Conservation (phyloP, 2,888 invertebrate species). For the Pristionchus japonicus region DNA sequence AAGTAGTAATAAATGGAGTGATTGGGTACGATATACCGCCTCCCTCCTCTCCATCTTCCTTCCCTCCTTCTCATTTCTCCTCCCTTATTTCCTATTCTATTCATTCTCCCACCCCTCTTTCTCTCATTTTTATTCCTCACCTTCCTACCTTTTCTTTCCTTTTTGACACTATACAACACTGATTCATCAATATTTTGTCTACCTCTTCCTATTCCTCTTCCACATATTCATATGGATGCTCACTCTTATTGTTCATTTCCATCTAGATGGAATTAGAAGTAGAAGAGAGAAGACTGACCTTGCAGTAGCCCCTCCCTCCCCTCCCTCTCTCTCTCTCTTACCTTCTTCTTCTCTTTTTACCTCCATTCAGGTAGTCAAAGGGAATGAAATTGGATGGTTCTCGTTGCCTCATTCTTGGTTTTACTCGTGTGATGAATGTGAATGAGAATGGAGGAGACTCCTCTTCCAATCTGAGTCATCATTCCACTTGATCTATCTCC, state of each 20-base stretch:
- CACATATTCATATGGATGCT: background rate
- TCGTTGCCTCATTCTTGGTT: background rate
- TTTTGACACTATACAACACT: background rate
- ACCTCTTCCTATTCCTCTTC: background rate
- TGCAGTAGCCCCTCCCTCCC: background rate
- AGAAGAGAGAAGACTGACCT: background rate
- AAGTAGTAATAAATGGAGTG: conserved; percentile 2
- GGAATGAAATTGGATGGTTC: conserved; percentile 12
- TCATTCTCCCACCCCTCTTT: background rate
- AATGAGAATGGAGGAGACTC: background rate
- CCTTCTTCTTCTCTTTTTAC: background rate
- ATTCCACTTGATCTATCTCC: conserved; percentile 31
- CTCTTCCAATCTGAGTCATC: background rate
- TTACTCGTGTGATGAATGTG: background rate
- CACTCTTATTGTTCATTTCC: background rate
- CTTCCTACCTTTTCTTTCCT: background rate
- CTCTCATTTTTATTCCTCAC: conserved; percentile 20
- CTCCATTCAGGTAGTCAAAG: conserved; percentile 19
- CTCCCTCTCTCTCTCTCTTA: background rate
- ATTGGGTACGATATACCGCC: background rate
- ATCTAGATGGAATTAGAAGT: background rate
- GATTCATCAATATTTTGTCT: background rate
- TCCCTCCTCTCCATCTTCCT: background rate
- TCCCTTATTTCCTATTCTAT: conserved; percentile 21
- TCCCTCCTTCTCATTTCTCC: conserved; percentile 23